phyloP scores from a whole-genome alignment of 2,888 invertebrate species.

The Himalopsyche kuldschensis region DNA sequence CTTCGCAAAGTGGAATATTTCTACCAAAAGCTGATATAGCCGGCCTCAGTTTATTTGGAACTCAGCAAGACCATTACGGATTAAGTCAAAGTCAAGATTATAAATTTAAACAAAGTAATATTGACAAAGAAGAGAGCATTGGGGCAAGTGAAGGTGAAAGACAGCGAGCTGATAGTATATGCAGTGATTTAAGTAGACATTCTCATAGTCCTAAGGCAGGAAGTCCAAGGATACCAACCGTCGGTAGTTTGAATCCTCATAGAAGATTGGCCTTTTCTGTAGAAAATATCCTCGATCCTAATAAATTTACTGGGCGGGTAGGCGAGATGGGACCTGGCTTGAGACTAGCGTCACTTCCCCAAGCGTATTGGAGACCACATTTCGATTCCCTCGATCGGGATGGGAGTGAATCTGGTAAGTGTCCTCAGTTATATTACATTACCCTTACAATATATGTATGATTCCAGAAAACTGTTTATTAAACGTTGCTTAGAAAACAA shows the following conservation, averaged over 20 bases:
- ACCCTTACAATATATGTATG: too few relatives aligned
- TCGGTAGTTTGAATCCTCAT: conserved; percentile 35
- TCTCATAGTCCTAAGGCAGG: conserved; percentile 48
- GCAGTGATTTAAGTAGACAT: conserved; percentile 49
- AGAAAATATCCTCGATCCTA: conserved; percentile 88
- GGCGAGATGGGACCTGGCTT: conserved; percentile 49
- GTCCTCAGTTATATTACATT: too few relatives aligned
- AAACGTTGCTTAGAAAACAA: too few relatives aligned
- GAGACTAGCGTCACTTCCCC: conserved; percentile 56
- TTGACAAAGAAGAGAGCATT: conserved; percentile 14
- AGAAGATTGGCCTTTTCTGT: conserved; percentile 76
- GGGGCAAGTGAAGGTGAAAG: conserved; percentile 42
- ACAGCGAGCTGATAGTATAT: conserved; percentile 49
- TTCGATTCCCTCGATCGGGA: conserved; percentile 60
- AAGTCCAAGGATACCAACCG: conserved; percentile 43
- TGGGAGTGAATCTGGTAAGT: conserved; percentile 59
- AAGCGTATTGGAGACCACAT: conserved; percentile 60
- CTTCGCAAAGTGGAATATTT: conserved; percentile 26
- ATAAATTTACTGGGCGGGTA: conserved; percentile 79
- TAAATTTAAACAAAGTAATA: conserved; percentile 42
- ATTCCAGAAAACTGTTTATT: too few relatives aligned
- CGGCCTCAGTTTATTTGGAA: conserved; percentile 27
- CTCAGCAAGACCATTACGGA: conserved; percentile 27
- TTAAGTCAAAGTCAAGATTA: conserved; percentile 41
- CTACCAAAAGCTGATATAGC: conserved; percentile 30